A percentile compares a stretch with the other conserved stretches of the same genome.
Conservation (phyloP, 2,888 invertebrate species). For the Rhingia rostrata region DNA sequence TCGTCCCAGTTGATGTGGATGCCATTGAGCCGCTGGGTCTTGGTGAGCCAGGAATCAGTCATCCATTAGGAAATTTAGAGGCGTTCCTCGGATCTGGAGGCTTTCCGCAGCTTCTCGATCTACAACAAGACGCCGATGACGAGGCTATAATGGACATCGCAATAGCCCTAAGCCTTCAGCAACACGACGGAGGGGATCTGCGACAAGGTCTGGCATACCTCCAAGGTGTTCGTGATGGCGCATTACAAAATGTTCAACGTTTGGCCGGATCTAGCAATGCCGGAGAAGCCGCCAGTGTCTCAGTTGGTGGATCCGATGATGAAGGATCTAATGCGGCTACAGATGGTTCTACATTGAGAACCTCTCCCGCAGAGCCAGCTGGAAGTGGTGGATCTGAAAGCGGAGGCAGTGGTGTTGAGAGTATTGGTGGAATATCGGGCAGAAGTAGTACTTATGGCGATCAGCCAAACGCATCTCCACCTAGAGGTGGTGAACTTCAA, state of each 20-base stretch:
- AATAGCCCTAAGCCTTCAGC: slow-evolving; percentile 96
- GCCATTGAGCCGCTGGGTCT: slow-evolving; percentile 77
- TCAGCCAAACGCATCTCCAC: slow-evolving; percentile 81
- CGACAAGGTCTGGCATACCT: slow-evolving; percentile 83
- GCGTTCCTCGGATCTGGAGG: slow-evolving; percentile 85
- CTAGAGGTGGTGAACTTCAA: slow-evolving; percentile 76
- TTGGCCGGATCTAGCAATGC: slow-evolving; percentile 53
- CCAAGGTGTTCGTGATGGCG: slow-evolving; percentile 80
- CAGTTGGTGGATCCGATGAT: slow-evolving; percentile 93
- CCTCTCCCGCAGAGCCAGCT: slow-evolving; percentile 91
- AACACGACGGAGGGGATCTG: slow-evolving; percentile 87
- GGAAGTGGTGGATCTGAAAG: slow-evolving; percentile 92
- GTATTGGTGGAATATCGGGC: slow-evolving; percentile 96
- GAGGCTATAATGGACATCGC: slow-evolving; percentile 98
- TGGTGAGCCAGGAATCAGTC: slow-evolving; percentile 77
- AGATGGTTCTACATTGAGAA: slow-evolving; percentile 95
- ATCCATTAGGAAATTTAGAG: slow-evolving; percentile 83
- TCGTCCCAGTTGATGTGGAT: slow-evolving; percentile 76
- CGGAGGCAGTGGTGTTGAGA: slow-evolving; percentile 95
- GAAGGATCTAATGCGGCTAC: slow-evolving; percentile 97
- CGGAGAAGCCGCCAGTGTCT: slow-evolving; percentile 80
- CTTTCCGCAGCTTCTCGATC: slow-evolving; percentile 92
- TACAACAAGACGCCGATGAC: slow-evolving; percentile 97
- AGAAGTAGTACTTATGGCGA: slow-evolving; percentile 96
- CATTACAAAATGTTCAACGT: slow-evolving; percentile 84